A percentile compares a stretch with the other conserved stretches of the same genome.
phyloP scores from a whole-genome alignment of 2,113 vertebrate genomes.

The Microcebus murinus region DNA sequence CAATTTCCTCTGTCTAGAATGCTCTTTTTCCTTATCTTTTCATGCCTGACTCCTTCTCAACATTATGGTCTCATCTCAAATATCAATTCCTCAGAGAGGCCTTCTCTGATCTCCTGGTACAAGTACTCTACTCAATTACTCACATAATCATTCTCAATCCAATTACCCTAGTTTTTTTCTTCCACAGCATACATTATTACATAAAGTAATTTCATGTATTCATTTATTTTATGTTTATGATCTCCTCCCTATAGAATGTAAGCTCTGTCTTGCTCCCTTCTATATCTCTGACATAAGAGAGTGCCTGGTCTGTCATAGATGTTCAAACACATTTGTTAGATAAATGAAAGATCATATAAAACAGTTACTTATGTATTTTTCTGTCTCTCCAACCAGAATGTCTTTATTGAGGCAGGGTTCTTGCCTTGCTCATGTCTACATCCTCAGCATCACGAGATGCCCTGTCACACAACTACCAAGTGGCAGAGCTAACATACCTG shows the following conservation, averaged over 20 bases:
- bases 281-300: background rate
- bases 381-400: background rate
- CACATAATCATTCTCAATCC: background rate
- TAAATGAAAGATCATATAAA: background rate
- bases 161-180: background rate
- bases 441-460: background rate
- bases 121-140: background rate
- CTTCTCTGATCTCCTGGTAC: background rate
- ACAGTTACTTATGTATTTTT: background rate
- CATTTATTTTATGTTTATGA: background rate
- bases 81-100: background rate
- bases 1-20: background rate
- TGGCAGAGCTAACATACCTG: background rate
- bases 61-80: constrained; percentile 4
- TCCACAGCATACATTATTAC: background rate
- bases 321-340: background rate
- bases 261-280: background rate
- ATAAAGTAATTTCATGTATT: background rate
- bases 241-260: background rate
- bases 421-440: background rate
- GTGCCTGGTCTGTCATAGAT: background rate
- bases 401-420: background rate
- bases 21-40: background rate
- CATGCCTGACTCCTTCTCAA: background rate
- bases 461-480: background rate